phyloP scores from a whole-genome alignment of 2,113 vertebrate species.

The Lagopus leucura region DNA sequence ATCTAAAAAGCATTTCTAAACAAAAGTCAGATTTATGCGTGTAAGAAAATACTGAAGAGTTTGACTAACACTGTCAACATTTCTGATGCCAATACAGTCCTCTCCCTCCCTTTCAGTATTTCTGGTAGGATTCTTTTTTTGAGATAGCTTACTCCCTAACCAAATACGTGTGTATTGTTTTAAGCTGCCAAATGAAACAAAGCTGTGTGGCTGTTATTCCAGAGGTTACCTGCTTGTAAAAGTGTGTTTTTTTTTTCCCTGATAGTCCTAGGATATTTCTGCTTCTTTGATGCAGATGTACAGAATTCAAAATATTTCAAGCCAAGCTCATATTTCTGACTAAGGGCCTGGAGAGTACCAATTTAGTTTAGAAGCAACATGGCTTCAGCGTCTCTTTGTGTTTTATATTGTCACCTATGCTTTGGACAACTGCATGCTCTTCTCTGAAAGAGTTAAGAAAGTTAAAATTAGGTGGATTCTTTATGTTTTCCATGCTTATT shows the following conservation, averaged over 20 bases:
- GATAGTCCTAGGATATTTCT: neutral
- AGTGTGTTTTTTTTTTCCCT: neutral
- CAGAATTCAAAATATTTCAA: conserved; percentile 2
- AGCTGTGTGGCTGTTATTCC: conserved; percentile 30
- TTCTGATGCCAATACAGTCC: conserved; percentile 15
- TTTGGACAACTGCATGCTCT: neutral
- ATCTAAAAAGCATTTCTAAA: conserved; percentile 73
- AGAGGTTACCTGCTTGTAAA: neutral
- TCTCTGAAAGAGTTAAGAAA: neutral
- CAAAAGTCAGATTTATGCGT: conserved; percentile 68
- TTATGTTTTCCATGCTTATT: neutral
- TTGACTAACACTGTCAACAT: conserved; percentile 70
- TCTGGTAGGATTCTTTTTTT: conserved; percentile 29
- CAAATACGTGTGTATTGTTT: conserved; percentile 57
- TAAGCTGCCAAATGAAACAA: conserved; percentile 68
- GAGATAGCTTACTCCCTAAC: conserved; percentile 36
- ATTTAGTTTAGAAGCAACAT: conserved; percentile 62
- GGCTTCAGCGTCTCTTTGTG: conserved; percentile 23
- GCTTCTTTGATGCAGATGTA: conserved; percentile 28
- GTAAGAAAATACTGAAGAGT: conserved; percentile 61
- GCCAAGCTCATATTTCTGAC: conserved; percentile 17
- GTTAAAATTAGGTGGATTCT: conserved; percentile 5
- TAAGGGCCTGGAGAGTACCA: conserved; percentile 48
- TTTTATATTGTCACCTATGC: conserved; percentile 15
- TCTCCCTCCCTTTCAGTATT: conserved; percentile 51